Evolutionary conservation across 2,888 invertebrate species (phyloP), one percentile per base, ranked within the genome.

Genomic region (Eupithecia exiguata): DNA sequence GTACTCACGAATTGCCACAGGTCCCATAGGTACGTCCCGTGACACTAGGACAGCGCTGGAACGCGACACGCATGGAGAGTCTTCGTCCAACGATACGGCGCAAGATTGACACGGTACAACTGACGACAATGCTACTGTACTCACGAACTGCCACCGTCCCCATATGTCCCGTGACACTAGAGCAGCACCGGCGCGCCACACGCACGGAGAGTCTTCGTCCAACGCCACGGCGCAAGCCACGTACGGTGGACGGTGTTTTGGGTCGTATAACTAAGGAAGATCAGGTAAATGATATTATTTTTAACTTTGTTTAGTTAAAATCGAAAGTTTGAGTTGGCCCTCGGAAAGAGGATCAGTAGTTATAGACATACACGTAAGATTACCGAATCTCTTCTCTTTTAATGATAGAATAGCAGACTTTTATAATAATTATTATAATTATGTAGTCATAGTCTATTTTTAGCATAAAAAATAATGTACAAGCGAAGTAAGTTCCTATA

Each of bases 111-210:
- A 21, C 61, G 14, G 30, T 61, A 61, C 30, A 62, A 2, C 30
- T 35, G 38, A n/a, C 4, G 12, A n/a, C 38, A 38, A 12, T n/a
- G n/a, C 6, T 16, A 61, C 61, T 1, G 30, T 62, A 36, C 80
- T 76, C 65, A 92, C 92, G 85, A 92, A 79, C 76, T 85, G 87
- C 92, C 92, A 92, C 1, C 92, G 85, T 0, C 92, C 92, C 92
- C 92, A 92, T 0, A 86, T 83, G 76, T 92, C 92, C 0, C 91
- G 72, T 0, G 86, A n/a, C 18, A 86, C 88, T 0, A 92, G 86
- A 10, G 88, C 88, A 0, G 84, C 81, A 49, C 92, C 92, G 1
- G 90, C 89, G 30, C 82, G 79, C 92, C 92, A 92, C 72, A 91
- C 90, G 80, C 92, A 92, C 14, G 89, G 85, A 1, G 72, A 58